Evolutionary conservation across 1,140 invertebrate species (phyloP), one percentile per base, ranked within the genome.

Genomic region (Zaprionus kolodkinae): DNA sequence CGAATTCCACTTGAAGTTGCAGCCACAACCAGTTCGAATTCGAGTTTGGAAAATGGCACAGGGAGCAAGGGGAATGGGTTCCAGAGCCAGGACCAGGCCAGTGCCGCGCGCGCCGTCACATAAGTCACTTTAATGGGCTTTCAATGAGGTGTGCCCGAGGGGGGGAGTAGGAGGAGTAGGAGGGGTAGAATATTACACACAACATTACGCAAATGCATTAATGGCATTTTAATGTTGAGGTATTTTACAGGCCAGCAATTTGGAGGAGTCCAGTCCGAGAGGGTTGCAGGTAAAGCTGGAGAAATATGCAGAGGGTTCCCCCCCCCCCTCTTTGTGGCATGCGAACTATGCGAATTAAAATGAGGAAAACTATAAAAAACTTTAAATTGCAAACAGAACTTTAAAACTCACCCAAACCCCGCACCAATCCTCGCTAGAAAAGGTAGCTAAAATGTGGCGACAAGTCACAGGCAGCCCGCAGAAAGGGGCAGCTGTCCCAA

Each of bases 111-210:
- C 56, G 60, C 77, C 72, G 76, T 72, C 71, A 62, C 84, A 88
- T 88, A 88, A 88, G 85, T 88, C 84, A 88, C 84, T 89, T 88
- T 88, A 88, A 88, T 88, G 84, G 85, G 81, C 85, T 85, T 89
- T 88, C 84, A 89, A 88, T 88, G 84, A 89, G 84, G 84, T 87
- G 84, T 80, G 74, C 67, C 15, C 9, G 48, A 3, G 1, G 64
- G n/a, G n/a, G n/a, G n/a, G n/a, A n/a, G n/a, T n/a, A 6, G 11
- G 61, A 27, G 52, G 7, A n/a, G n/a, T n/a, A n/a, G n/a, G n/a
- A n/a, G 1, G 48, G 6, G 35, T 25, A 55, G 56, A 82, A 81
- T 77, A 79, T 77, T 76, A 79, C 68, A 70, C 63, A 79, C 75
- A 85, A 85, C 82, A 86, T 86, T 86, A 86, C 82, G 78, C 81